Conservation (phyloP, 2,888 invertebrate genomes). For the Drosophila prostipennis region DNA sequence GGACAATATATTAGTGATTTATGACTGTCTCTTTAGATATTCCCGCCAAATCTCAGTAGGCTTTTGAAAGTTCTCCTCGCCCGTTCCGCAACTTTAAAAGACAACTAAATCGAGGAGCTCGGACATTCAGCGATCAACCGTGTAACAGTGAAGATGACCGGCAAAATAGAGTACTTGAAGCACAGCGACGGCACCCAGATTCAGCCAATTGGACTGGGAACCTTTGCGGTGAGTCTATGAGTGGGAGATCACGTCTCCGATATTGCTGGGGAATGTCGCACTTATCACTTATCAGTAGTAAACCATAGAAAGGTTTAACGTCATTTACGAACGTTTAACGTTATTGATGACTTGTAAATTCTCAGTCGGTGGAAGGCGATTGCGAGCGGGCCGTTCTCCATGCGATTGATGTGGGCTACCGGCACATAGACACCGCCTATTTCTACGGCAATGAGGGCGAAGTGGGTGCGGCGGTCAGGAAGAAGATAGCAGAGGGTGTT, state of each 20-base stretch:
- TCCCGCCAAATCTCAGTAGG: background rate
- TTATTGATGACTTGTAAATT: constrained; percentile 15
- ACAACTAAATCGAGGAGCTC: background rate
- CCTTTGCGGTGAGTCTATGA: constrained; percentile 78
- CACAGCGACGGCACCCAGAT: constrained; percentile 82
- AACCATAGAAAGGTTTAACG: constrained; percentile 1
- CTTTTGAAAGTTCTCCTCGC: constrained; percentile 11
- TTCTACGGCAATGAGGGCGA: constrained; percentile 85
- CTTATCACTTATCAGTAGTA: constrained; percentile 36
- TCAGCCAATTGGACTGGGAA: constrained; percentile 81
- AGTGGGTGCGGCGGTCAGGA: constrained; percentile 84
- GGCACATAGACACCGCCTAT: constrained; percentile 86
- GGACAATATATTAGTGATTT: no score
- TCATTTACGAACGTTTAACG: constrained; percentile 3
- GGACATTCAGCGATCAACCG: constrained; percentile 23
- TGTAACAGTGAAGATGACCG: constrained; percentile 48
- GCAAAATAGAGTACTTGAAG: constrained; percentile 64
- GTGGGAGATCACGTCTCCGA: constrained; percentile 19
- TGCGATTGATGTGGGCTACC: constrained; percentile 86
- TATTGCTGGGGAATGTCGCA: constrained; percentile 16
- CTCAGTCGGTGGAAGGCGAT: constrained; percentile 80
- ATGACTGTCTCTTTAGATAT: no score
- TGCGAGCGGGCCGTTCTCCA: constrained; percentile 81
- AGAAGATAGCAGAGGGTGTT: constrained; percentile 84
- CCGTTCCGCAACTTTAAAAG: background rate